These are phyloP conservation scores for Torymus texanus DNA, from an alignment of 2,888 invertebrate species.

Conservation along the genomic window DNA sequence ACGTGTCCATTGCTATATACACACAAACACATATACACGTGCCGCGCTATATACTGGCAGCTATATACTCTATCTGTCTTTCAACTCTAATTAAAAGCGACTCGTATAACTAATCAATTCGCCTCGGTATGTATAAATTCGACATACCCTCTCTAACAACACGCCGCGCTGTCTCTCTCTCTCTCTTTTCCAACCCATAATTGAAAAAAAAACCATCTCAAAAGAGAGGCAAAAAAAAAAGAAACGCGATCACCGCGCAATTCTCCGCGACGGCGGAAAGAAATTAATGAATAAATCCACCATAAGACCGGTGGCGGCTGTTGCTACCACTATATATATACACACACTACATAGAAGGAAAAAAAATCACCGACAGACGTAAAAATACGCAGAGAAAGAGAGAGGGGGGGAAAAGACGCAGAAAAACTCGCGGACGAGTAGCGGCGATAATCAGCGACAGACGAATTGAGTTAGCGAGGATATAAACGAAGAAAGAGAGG, in stretches of 20 bases:
- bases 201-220: constrained; percentile 1
- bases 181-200: constrained; percentile 9
- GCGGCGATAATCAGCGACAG: constrained; percentile 36
- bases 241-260: neutral
- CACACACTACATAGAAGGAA: neutral
- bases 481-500: constrained; percentile 39
- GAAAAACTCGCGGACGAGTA: constrained; percentile 3
- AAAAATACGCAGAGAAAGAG: constrained; percentile 21
- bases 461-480: constrained; percentile 53
- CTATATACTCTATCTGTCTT: neutral
- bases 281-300: constrained; percentile 44
- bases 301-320: neutral
- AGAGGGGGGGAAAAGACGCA: neutral
- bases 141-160: constrained; percentile 4
- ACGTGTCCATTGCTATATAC: too few species aligned
- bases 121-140: constrained; percentile 18
- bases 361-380: constrained; percentile 8
- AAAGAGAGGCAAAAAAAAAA: neutral
- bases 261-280: neutral
- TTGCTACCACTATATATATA: too few species aligned
- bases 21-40: too few species aligned
- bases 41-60: too few species aligned
- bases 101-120: constrained; percentile 14
- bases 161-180: neutral
- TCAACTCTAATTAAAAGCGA: constrained; percentile 9